phyloP scores from a whole-genome alignment of 2,797 vertebrate genomes.

The Arctocebus calabarensis region DNA sequence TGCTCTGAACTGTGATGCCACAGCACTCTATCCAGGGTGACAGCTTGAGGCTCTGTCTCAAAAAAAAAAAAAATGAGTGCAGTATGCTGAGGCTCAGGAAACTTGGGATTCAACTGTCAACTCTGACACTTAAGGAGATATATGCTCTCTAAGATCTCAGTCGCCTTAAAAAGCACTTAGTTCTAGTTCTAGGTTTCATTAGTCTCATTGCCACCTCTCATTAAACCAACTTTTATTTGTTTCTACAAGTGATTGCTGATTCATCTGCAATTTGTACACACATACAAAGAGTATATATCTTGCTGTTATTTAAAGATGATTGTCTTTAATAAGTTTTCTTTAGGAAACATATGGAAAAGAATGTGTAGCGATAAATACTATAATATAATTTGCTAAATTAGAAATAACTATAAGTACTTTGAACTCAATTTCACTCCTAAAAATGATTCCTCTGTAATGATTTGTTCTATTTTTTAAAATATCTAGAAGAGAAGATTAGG shows the following conservation, averaged over 20 bases:
- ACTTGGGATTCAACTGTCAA: neutral
- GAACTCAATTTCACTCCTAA: neutral
- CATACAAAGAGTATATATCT: neutral
- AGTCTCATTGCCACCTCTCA: neutral
- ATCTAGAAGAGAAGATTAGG: neutral
- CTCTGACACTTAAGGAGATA: neutral
- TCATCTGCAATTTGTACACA: conserved; percentile 14
- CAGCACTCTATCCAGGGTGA: too few relatives aligned
- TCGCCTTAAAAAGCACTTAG: neutral
- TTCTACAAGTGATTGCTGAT: neutral
- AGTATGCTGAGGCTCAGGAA: neutral
- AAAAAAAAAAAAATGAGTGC: neutral
- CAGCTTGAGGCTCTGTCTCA: too few relatives aligned
- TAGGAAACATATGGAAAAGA: neutral
- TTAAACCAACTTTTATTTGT: neutral
- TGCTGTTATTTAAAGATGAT: neutral
- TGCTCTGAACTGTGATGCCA: too few relatives aligned
- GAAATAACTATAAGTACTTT: neutral
- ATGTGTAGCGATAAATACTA: neutral
- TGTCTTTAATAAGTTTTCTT: conserved; percentile 9
- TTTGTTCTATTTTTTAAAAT: neutral
- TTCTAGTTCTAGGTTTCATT: neutral
- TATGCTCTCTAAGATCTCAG: neutral
- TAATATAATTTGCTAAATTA: neutral
- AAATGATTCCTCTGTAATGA: neutral